Conservation (phyloP, 2,113 vertebrate species). For the Cebidichthys violaceus region DNA sequence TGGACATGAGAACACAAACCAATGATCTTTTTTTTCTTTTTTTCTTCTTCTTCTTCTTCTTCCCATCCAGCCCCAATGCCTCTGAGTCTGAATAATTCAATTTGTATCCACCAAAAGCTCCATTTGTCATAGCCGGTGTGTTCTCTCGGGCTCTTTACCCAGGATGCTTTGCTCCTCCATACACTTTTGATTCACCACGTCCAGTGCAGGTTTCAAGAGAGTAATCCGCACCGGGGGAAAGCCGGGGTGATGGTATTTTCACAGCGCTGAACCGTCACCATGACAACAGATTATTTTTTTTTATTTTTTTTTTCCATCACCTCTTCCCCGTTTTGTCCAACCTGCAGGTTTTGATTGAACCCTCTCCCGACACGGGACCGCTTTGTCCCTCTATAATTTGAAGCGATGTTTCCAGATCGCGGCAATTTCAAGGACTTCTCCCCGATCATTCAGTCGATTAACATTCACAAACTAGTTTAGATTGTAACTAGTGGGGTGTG, state of each 20-base stretch:
- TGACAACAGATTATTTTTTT: background rate
- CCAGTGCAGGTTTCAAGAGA: conserved; percentile 40
- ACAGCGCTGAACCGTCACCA: background rate
- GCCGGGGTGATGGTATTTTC: conserved; percentile 49
- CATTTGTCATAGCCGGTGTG: conserved; percentile 71
- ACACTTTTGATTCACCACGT: conserved; percentile 61
- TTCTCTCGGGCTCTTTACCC: conserved; percentile 69
- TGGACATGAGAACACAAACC: conserved; percentile 65
- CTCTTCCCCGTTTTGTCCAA: background rate
- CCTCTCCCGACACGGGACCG: background rate
- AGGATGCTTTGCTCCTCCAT: conserved; percentile 64
- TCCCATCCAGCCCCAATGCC: conserved; percentile 61
- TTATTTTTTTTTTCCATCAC: background rate
- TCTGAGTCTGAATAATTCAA: conserved; percentile 75
- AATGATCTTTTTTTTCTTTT: conserved; percentile 73
- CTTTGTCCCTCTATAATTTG: background rate
- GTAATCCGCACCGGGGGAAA: conserved; percentile 23
- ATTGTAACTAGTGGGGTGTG: background rate
- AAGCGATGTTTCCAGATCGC: background rate
- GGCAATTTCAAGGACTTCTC: background rate
- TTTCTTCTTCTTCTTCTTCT: no score
- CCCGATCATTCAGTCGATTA: background rate
- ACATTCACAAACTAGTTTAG: background rate
- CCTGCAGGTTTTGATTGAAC: background rate
- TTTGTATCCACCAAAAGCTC: conserved; percentile 75